A percentile compares a stretch with the other conserved stretches of the same genome.
phyloP scores from a whole-genome alignment of 2,113 vertebrate species.

The Sceloporus undulatus region DNA sequence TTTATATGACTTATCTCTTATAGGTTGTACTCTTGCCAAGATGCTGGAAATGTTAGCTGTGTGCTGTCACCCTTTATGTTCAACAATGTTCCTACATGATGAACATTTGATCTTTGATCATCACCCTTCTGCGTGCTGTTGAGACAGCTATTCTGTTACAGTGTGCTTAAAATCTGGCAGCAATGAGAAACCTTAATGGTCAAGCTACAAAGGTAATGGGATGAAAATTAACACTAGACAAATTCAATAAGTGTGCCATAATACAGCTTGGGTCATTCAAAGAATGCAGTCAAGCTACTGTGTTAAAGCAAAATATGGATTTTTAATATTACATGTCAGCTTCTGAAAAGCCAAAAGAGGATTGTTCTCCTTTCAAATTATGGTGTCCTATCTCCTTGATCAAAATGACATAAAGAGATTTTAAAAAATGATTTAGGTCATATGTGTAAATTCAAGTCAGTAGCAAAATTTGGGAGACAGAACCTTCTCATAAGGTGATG shows the following conservation, averaged over 20 bases:
- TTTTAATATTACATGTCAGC: neutral
- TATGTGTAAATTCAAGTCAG: neutral
- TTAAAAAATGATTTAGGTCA: neutral
- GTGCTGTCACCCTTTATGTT: neutral
- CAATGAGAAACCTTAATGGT: neutral
- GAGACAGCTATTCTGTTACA: too few species aligned
- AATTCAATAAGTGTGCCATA: neutral
- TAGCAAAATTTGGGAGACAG: neutral
- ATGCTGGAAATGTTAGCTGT: neutral
- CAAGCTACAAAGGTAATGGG: neutral
- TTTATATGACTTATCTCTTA: constrained; percentile 27
- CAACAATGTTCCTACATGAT: neutral
- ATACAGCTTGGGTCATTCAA: neutral
- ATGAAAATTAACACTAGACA: neutral
- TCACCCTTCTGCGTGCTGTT: neutral
- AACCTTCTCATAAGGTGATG: neutral
- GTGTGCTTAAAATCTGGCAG: neutral
- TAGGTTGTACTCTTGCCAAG: constrained; percentile 11
- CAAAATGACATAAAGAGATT: neutral
- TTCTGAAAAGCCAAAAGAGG: neutral
- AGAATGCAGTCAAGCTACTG: neutral
- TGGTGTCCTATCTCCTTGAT: neutral
- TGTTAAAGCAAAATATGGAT: neutral
- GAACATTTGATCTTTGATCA: constrained; percentile 8
- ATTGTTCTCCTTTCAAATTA: neutral